Base-by-base conservation (phyloP, 2,888 invertebrate species). In the Troides aeacus region DNA sequence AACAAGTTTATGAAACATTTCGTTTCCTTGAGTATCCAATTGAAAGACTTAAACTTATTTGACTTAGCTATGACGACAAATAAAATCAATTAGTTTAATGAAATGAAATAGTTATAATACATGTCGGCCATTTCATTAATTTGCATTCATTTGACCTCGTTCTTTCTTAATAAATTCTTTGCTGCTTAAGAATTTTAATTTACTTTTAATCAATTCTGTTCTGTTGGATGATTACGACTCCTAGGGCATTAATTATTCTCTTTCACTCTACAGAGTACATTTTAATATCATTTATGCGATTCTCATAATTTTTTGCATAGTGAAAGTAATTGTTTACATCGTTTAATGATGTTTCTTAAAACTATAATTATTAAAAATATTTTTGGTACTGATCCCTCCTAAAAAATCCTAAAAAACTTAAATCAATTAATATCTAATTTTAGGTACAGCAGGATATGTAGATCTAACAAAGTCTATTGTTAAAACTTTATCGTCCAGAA, bases 151-250 rank as follows among this genome's bases (percentile, higher is more conserved):
- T 66, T 59, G 53, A 59, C 63, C 46, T 53, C 42, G 59, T 70
- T 70, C 66, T 63, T 64, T 64, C 64, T 59, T 60, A 66, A 66
- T 66, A 60, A 62, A 70, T 66, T 70, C 62, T 63, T 63, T 66
- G 39, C 59, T 66, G 62, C 58, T 66, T 60, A 63, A 70, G 66
- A 70, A 70, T 63, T 70, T 70, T 70, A 70, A 70, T 70, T 66
- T 66, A 63, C 66, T 63, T 70, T 70, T 70, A 70, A 70, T 70
- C 66, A 70, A 70, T 70, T 66, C 66, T 63, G 42, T 61, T 66
- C 70, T 63, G 60, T 42, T 66, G 60, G 62, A 66, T 70, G 69
- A 70, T 66, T 70, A 70, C 62, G 56, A 60, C 63, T 53, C 53
- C 63, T 46, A 39, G 53, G 50, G 66, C 66, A 60, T 70, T 66